Evolutionary conservation across 2,888 invertebrate genomes (phyloP), one percentile per base, ranked within the genome.

Genomic region (Ectemnius lituratus): DNA sequence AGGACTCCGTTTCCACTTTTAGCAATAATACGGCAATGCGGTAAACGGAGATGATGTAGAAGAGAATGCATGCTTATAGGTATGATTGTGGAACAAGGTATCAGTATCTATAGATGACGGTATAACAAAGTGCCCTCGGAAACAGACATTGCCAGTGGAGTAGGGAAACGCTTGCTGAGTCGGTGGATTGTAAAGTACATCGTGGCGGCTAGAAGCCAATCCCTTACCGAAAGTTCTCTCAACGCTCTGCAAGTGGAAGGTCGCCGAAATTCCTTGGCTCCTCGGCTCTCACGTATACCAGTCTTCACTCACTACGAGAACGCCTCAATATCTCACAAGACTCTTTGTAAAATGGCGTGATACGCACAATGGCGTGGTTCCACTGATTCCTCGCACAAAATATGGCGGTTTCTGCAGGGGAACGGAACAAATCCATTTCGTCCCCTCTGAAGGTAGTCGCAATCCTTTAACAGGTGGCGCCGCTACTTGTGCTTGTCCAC

Each of bases 351-450:
- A 74, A 58, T 64, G 69, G 18, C 37, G 61, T 68, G 69, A 82
- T 77, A 59, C 76, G 72, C 73, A 80, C 77, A 86, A 86, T 86
- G 87, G 87, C 87, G 86, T 83, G 83, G 67, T 77, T 77, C 72
- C 67, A 73, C 73, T 72, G 60, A 71, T 77, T 75, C 75, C 73
- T 79, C 75, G 70, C 49, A 60, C 60, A 74, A 78, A 83, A 83
- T 78, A 83, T 83, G 83, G 83, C 83, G 84, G 49, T 56, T 37
- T 58, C 37, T 71, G 14, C 70, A 47, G 58, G 66, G 65, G 73
- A 46, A 79, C 70, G 67, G 73, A 46, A 79, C 70, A 67, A 66
- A 66, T 47, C 57, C 59, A 74, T 78, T 82, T 80, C 80, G 83
- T 82, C 76, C 67, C 74, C 64, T 52, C 16, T 20, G 49, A 60